Evolutionary conservation across 2,797 vertebrate genomes (phyloP).

Genomic region (Gymnodraco acuticeps): DNA sequence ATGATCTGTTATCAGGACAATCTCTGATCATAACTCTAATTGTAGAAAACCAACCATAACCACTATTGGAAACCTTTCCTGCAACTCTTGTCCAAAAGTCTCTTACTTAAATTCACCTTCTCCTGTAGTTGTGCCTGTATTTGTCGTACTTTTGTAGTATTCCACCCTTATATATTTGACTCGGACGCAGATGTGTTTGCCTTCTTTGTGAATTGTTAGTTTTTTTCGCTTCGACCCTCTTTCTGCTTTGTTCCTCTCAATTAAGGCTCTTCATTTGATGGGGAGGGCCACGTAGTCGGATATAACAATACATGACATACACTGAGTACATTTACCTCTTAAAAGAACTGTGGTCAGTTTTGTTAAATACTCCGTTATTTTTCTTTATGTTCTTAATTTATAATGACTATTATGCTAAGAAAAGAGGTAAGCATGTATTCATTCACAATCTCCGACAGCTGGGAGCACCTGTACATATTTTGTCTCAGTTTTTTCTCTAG

Average conservation of each 20-base stretch:
- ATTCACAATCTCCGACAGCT: conserved; percentile 5
- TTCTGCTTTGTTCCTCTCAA: conserved; percentile 50
- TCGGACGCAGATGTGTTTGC: conserved; percentile 60
- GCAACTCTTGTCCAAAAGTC: conserved; percentile 15
- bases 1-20: conserved; percentile 29
- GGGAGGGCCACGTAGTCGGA: conserved; percentile 55
- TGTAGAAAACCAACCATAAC: conserved; percentile 24
- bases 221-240: conserved; percentile 27
- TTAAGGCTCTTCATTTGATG: conserved; percentile 49
- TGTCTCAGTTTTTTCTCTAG: not conserved
- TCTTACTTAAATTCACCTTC: not conserved
- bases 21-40: conserved; percentile 10
- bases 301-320: conserved; percentile 20
- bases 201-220: conserved; percentile 68
- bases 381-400: not conserved
- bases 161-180: conserved; percentile 34
- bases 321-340: not conserved
- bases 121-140: conserved; percentile 30
- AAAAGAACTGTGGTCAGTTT: not conserved
- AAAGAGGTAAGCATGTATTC: conserved; percentile 9
- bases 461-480: not conserved
- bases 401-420: not conserved
- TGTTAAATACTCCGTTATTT: not conserved
- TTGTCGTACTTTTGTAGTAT: conserved; percentile 21
- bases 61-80: conserved; percentile 35